phyloP scores from a whole-genome alignment of 1,140 invertebrate genomes.

The Rhizoglyphus robini region DNA sequence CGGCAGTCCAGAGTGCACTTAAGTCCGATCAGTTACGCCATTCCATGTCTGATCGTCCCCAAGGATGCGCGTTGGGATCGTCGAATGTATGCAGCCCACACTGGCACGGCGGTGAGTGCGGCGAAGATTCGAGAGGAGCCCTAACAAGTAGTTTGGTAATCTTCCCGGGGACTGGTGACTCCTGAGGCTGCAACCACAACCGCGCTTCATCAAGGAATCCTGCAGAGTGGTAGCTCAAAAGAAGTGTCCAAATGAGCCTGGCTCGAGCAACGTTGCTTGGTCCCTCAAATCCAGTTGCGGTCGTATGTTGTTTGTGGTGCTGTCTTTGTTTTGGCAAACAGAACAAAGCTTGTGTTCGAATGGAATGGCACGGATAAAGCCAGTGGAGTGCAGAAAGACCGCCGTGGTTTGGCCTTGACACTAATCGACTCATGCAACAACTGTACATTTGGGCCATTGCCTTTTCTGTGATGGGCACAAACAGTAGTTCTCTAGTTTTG shows the following conservation, averaged over 20 bases:
- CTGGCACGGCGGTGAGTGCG: neutral
- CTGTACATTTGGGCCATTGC: too few relatives aligned
- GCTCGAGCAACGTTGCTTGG: neutral
- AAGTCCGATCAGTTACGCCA: constrained; percentile 1
- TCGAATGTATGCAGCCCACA: too few relatives aligned
- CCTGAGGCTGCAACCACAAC: neutral
- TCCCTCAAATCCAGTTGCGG: neutral
- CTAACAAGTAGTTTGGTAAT: neutral
- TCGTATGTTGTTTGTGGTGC: neutral
- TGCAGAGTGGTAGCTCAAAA: constrained; percentile 1
- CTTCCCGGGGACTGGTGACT: neutral
- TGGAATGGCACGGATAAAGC: neutral
- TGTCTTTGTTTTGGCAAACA: neutral
- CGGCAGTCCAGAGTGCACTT: neutral
- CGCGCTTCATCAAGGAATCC: constrained; percentile 3
- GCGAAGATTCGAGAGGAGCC: neutral
- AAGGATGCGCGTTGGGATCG: neutral
- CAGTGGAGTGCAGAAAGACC: constrained; percentile 58
- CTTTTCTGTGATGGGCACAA: too few relatives aligned
- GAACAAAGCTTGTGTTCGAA: neutral
- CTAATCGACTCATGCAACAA: too few relatives aligned
- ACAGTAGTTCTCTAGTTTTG: too few relatives aligned
- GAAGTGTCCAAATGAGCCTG: neutral
- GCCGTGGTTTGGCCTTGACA: constrained; percentile 85
- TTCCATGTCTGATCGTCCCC: too few relatives aligned